Percentiles rank a stretch among this genome's conserved stretches.
phyloP scores from a whole-genome alignment of 2,113 vertebrate genomes.

The Aptenodytes patagonicus region DNA sequence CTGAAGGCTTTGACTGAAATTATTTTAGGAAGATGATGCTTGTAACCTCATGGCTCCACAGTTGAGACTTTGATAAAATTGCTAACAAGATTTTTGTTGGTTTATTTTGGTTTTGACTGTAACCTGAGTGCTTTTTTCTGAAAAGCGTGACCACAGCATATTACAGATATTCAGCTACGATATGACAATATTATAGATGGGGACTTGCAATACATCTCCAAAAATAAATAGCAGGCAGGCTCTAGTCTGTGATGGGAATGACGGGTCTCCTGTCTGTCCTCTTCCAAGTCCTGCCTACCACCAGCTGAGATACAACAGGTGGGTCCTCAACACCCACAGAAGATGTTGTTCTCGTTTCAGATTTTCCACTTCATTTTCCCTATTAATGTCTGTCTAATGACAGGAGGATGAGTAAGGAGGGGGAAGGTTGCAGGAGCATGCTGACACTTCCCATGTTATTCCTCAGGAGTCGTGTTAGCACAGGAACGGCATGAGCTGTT shows the following conservation, averaged over 20 bases:
- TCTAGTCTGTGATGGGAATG: not conserved
- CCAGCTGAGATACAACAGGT: not conserved
- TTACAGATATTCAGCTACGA: not conserved
- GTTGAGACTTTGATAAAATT: not conserved
- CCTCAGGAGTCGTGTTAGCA: not conserved
- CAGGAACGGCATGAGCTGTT: rapidly evolving
- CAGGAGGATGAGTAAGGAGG: not conserved
- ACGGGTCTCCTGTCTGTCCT: not conserved
- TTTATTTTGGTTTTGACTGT: not conserved
- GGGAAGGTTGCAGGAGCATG: not conserved
- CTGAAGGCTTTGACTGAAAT: not conserved
- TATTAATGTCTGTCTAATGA: not conserved
- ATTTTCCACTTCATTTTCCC: not conserved
- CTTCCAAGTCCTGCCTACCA: not conserved
- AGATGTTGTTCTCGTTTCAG: not conserved
- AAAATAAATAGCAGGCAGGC: not conserved
- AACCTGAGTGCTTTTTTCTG: not conserved
- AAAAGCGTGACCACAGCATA: rapidly evolving
- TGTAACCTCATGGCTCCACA: rapidly evolving
- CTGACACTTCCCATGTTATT: not conserved
- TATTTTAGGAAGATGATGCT: not conserved
- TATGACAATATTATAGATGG: not conserved
- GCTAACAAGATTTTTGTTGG: not conserved
- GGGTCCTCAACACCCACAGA: not conserved
- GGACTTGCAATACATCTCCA: not conserved